Conservation (phyloP, 2,113 vertebrate species). For the Athene cunicularia region DNA sequence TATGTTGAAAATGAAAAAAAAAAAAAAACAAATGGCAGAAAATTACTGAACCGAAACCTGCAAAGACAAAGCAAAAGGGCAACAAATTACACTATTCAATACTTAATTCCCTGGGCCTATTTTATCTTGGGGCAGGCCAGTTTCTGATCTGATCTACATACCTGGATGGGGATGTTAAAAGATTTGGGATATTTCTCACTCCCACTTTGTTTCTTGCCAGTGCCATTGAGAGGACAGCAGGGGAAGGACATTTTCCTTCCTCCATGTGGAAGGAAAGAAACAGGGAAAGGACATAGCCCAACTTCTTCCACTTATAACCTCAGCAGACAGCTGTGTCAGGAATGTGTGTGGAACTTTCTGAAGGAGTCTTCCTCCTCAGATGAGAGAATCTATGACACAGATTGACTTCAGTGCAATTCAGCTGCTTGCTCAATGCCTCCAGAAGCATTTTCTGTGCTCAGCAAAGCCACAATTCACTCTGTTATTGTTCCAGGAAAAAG, state of each 20-base stretch:
- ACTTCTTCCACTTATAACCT: background rate
- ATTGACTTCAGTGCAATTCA: background rate
- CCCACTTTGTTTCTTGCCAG: background rate
- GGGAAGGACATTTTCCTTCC: background rate
- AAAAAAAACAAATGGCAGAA: background rate
- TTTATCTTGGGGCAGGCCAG: background rate
- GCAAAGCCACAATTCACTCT: background rate
- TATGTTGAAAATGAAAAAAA: background rate
- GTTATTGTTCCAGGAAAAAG: background rate
- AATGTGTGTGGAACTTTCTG: background rate
- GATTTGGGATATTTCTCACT: background rate
- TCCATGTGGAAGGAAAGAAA: background rate
- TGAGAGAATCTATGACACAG: background rate
- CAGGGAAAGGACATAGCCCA: background rate
- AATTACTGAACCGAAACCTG: background rate
- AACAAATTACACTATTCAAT: background rate
- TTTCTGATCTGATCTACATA: background rate
- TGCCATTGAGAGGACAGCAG: background rate
- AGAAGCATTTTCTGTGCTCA: background rate
- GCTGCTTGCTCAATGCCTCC: background rate
- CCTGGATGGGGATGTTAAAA: accelerated
- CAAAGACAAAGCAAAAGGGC: background rate
- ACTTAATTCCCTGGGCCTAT: background rate
- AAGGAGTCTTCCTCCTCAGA: background rate
- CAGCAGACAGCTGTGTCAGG: background rate